Percentiles rank a stretch among this genome's conserved stretches.
phyloP scores from a whole-genome alignment of 2,797 vertebrate genomes.

The Propithecus perrieri region DNA sequence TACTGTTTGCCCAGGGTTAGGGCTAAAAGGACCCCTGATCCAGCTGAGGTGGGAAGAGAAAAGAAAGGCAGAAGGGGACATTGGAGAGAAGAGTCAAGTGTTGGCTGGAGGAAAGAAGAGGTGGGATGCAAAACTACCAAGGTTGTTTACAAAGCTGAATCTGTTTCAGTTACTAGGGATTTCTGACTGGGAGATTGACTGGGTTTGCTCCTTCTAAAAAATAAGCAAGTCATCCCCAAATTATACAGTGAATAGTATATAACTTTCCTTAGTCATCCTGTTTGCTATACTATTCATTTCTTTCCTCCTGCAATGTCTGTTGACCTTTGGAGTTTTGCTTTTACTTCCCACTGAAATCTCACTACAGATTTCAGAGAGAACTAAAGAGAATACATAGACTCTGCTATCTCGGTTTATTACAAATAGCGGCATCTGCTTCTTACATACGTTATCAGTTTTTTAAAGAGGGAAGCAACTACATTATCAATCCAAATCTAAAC shows the following conservation, averaged over 20 bases:
- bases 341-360: neutral
- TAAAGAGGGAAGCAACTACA: neutral
- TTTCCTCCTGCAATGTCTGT: neutral
- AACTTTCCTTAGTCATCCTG: neutral
- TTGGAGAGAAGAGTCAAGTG: neutral
- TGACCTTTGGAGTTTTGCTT: conserved; percentile 30
- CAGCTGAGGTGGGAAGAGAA: neutral
- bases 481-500: conserved; percentile 22
- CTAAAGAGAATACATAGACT: neutral
- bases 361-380: conserved; percentile 11
- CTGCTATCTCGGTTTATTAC: neutral
- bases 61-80: neutral
- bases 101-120: neutral
- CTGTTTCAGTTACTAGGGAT: neutral
- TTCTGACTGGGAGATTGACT: neutral
- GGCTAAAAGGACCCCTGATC: neutral
- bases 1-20: neutral
- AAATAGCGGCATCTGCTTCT: conserved; percentile 33
- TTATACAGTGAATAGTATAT: neutral
- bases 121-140: neutral
- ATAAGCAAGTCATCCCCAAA: neutral
- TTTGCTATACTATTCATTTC: neutral
- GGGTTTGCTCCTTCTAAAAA: neutral
- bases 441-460: conserved; percentile 1
- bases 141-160: neutral